These are phyloP conservation scores for Eubasilissa regina DNA, from an alignment of 1,140 invertebrate species.

Conservation along the genomic window DNA sequence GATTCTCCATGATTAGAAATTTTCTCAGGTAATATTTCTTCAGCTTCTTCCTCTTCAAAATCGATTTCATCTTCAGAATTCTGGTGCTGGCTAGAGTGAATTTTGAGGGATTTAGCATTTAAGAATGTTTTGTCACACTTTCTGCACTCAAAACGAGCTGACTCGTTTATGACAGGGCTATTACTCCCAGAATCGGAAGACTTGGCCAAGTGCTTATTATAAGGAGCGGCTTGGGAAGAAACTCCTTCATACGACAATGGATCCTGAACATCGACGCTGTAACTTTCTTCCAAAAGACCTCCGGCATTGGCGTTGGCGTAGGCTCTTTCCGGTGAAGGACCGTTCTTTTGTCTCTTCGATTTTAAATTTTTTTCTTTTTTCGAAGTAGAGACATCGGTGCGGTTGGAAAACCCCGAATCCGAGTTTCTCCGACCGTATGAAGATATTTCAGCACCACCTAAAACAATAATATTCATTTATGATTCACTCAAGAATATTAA, in stretches of 20 bases:
- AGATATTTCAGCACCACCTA: constrained; percentile 37
- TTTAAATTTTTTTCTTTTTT: constrained; percentile 60
- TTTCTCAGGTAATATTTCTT: constrained; percentile 2
- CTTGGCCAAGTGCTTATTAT: constrained; percentile 45
- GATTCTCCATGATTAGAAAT: constrained; percentile 15
- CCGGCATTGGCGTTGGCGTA: constrained; percentile 22
- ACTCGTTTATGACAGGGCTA: constrained; percentile 60
- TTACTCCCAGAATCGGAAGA: constrained; percentile 62
- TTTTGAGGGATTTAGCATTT: constrained; percentile 55
- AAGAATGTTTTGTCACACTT: constrained; percentile 65
- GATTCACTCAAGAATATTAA: background rate
- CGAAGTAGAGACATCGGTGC: constrained; percentile 64
- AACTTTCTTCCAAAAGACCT: constrained; percentile 53
- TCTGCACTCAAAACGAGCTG: constrained; percentile 62
- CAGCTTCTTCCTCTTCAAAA: background rate
- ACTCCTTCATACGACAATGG: constrained; percentile 47
- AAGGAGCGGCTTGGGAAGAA: background rate
- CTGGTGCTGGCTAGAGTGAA: constrained; percentile 62
- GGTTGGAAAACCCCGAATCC: constrained; percentile 68
- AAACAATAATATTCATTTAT: background rate
- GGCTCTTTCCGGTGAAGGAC: constrained; percentile 54
- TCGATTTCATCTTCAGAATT: background rate
- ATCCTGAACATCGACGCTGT: constrained; percentile 53
- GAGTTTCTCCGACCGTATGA: constrained; percentile 65
- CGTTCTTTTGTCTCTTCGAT: constrained; percentile 62